These are phyloP conservation scores for Epinotia demarniana DNA, from an alignment of 2,888 invertebrate genomes.

Conservation along the genomic window DNA sequence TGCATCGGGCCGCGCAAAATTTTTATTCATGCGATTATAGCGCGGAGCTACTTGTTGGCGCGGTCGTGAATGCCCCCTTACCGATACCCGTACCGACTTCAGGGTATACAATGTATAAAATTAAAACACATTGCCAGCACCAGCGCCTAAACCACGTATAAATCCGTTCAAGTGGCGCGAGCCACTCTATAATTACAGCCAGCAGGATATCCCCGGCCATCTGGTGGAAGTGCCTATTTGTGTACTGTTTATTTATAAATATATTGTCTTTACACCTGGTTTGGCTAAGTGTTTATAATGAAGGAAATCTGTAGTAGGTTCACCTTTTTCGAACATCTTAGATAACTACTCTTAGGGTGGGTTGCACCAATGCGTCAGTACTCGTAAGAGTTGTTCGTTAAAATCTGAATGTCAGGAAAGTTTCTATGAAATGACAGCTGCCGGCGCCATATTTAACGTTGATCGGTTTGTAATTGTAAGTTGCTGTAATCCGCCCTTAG, in stretches of 20 bases:
- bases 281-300: slow-evolving; percentile 17
- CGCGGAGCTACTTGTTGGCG: too few relatives aligned
- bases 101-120: background rate
- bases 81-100: too few relatives aligned
- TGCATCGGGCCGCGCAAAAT: too few relatives aligned
- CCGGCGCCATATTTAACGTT: too few relatives aligned
- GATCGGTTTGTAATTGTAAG: too few relatives aligned
- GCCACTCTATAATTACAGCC: slow-evolving; percentile 75
- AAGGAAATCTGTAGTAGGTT: slow-evolving; percentile 10
- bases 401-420: too few relatives aligned
- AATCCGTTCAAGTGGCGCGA: slow-evolving; percentile 51
- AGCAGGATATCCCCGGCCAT: slow-evolving; percentile 82
- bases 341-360: background rate
- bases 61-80: too few relatives aligned
- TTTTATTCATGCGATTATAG: too few relatives aligned
- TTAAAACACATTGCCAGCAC: slow-evolving; percentile 4
- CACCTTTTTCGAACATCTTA: background rate
- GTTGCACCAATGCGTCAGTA: too few relatives aligned
- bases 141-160: slow-evolving; percentile 1
- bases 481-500: too few relatives aligned
- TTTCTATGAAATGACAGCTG: too few relatives aligned
- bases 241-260: slow-evolving; percentile 47
- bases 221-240: slow-evolving; percentile 72
- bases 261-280: slow-evolving; percentile 47
- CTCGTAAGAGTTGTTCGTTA: too few relatives aligned